A percentile compares a stretch with the other conserved stretches of the same genome.
These are phyloP conservation scores for Enteromius fasciolatus DNA, from an alignment of 2,797 vertebrate species.

Conservation along the genomic window DNA sequence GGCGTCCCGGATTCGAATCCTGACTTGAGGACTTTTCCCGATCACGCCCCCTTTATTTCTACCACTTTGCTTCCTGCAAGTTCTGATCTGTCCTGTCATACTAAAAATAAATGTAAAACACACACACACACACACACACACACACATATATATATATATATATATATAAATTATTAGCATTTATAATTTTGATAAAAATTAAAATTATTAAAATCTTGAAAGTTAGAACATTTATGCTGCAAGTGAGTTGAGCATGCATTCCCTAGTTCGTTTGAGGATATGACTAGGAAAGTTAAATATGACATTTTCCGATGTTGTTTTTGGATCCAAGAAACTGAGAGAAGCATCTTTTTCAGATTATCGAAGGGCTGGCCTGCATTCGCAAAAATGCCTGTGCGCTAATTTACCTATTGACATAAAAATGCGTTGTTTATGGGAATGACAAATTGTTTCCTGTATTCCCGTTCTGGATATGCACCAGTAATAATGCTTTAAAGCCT, in stretches of 20 bases:
- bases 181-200: no score
- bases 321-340: background rate
- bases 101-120: background rate
- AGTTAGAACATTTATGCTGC: background rate
- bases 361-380: slow-evolving; percentile 21
- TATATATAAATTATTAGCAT: no score
- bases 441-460: slow-evolving; percentile 32
- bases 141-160: no score
- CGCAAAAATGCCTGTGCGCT: background rate
- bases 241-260: background rate
- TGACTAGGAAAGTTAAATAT: background rate
- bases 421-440: slow-evolving; percentile 30
- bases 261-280: background rate
- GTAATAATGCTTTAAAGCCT: slow-evolving; percentile 14
- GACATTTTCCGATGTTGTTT: slow-evolving; percentile 8
- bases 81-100: background rate
- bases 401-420: slow-evolving; percentile 42
- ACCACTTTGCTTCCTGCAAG: background rate
- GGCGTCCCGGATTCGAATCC: background rate
- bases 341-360: slow-evolving; percentile 32
- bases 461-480: background rate
- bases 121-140: no score
- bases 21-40: background rate
- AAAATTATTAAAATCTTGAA: background rate
- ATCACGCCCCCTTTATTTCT: background rate